Evolutionary conservation across 2,113 vertebrate species (phyloP).

Genomic region (Periophthalmus modestus): DNA sequence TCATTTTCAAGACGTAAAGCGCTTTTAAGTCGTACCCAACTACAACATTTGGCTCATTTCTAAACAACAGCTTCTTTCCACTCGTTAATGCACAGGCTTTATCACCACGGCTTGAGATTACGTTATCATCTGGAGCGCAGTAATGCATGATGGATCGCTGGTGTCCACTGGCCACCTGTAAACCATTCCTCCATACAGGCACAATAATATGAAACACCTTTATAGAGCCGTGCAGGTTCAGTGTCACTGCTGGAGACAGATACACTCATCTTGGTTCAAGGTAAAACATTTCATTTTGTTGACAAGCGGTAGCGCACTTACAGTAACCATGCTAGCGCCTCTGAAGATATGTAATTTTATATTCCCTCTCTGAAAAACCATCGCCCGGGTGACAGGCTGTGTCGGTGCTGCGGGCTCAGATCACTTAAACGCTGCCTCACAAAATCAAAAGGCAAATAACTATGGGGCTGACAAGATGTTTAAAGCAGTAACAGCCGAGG

Average conservation of each 20-base stretch:
- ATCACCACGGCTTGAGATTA: background rate
- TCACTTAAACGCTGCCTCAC: constrained; percentile 20
- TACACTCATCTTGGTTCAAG: constrained; percentile 53
- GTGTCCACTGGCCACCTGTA: constrained; percentile 18
- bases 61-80: background rate
- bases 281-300: constrained; percentile 60
- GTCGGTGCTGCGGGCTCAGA: constrained; percentile 19
- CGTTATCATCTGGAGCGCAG: background rate
- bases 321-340: constrained; percentile 27
- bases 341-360: constrained; percentile 27
- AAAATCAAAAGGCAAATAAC: constrained; percentile 30
- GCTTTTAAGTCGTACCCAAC: background rate
- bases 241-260: constrained; percentile 52
- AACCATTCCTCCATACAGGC: constrained; percentile 2
- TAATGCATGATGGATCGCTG: constrained; percentile 8
- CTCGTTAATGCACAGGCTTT: background rate
- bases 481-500: constrained; percentile 5
- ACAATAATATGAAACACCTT: constrained; percentile 30
- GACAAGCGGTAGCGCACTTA: constrained; percentile 49
- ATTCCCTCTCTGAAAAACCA: constrained; percentile 24
- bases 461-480: constrained; percentile 1
- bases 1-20: background rate
- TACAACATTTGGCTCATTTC: background rate
- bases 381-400: constrained; percentile 22
- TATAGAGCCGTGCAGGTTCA: constrained; percentile 39